A percentile compares a stretch with the other conserved stretches of the same genome.
phyloP scores from a whole-genome alignment of 92 coral and sea anemone genomes.

The Muricea muricata region DNA sequence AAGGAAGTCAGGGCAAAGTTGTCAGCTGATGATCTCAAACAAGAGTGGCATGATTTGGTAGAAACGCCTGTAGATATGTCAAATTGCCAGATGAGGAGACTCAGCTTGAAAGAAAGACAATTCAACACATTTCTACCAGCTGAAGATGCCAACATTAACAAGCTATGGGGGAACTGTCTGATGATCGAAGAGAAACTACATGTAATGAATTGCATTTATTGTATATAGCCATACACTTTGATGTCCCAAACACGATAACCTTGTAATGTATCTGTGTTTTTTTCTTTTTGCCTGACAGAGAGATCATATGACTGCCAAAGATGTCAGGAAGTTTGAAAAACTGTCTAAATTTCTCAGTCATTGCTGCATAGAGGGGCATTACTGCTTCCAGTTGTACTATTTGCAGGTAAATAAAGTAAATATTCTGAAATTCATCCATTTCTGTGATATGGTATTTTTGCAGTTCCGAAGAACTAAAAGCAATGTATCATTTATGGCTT shows the following conservation, averaged over 20 bases:
- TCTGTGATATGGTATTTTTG: neutral
- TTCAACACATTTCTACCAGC: conserved; percentile 15
- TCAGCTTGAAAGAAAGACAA: conserved; percentile 17
- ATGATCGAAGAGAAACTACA: neutral
- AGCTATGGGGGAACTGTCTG: conserved; percentile 11
- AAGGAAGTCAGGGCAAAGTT: conserved; percentile 25
- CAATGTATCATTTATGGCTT: neutral
- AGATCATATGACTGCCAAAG: conserved; percentile 32
- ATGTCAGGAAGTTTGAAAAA: conserved; percentile 6
- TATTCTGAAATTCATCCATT: neutral
- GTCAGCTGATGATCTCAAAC: conserved; percentile 6
- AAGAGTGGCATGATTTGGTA: neutral
- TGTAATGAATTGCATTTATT: neutral
- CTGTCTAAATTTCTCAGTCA: conserved; percentile 18
- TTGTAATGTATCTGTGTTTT: neutral
- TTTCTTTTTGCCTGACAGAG: neutral
- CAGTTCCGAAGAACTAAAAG: no score
- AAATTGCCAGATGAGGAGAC: conserved; percentile 26
- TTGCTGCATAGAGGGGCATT: conserved; percentile 39
- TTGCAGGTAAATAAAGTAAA: conserved; percentile 23
- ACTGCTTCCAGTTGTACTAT: conserved; percentile 44
- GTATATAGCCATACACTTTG: neutral
- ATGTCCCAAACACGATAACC: neutral
- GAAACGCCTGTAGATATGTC: conserved; percentile 13
- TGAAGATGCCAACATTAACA: neutral